Base-by-base conservation (phyloP, 1,140 invertebrate species). In the Drosophila nebulosa region DNA sequence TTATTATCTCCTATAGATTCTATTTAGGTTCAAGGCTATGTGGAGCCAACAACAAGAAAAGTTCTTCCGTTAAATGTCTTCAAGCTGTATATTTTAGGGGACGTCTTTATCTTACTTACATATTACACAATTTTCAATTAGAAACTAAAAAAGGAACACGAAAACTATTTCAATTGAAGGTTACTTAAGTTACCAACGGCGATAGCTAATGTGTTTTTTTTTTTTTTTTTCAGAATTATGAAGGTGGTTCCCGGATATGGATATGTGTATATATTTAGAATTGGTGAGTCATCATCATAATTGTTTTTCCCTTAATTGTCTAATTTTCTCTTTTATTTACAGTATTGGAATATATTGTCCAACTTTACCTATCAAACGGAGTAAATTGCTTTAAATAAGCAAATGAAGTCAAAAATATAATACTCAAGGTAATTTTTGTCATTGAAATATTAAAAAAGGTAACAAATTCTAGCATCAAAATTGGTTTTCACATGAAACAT, bases 1-100 rank as follows among this genome's bases (percentile, higher is more conserved):
- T n/a, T 53, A n/a, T 60, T 74, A 65, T 72, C 69, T 39, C 22
- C 4, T 36, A 35, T 55, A 22, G 22, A 65, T 74, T 66, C 62
- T 55, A 32, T 26, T 56, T 57, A 36, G 55, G 70, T 74, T 74
- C 71, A 74, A 74, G 71, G 71, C 12, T 74, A 55, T 52, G 46
- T 52, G 30, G 50, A 68, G n/a, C 12, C 39, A 21, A 46, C 16
- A 46, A 42, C 5, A 42, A 18, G 14, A 42, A 30, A 30, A 30
- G 21, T 46, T 46, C 16, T 18, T 46, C 39, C 21, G 18, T 18
- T 46, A 21, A 46, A 10, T 46, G 7, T 46, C 39, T 21, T 21
- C 18, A 10, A 32, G 30, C 30, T 32, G 4, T 32, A 10, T 32
- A 32, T 32, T 10, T 32, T 10, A 32, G 10, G 30, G 30, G 30